A percentile compares a stretch with the other conserved stretches of the same genome.
phyloP scores from a whole-genome alignment of 2,888 invertebrate genomes.

The Platycheirus albimanus region DNA sequence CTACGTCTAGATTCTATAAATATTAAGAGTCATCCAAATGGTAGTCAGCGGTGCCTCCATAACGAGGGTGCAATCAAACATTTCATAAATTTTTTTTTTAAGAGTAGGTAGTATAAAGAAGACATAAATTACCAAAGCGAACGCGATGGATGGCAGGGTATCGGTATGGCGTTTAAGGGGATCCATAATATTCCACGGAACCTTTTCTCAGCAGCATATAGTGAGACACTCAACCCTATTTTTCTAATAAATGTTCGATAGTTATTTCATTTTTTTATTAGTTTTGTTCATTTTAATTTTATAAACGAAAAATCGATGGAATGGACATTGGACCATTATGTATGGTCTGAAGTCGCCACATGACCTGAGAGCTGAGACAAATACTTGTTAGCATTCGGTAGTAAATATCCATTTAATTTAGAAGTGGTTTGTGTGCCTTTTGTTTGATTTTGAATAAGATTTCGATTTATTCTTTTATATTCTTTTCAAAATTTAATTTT shows the following conservation, averaged over 20 bases:
- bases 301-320: conserved; percentile 64
- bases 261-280: conserved; percentile 25
- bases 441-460: conserved; percentile 35
- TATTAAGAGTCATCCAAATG: too few species aligned
- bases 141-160: conserved; percentile 41
- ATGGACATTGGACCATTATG: conserved; percentile 53
- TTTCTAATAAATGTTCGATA: conserved; percentile 53
- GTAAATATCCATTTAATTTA: conserved; percentile 61
- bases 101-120: conserved; percentile 70
- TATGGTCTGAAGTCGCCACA: conserved; percentile 54
- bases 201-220: conserved; percentile 64
- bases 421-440: conserved; percentile 39
- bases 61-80: conserved; percentile 74
- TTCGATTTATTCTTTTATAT: conserved; percentile 39
- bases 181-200: conserved; percentile 17
- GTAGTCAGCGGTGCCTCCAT: conserved; percentile 49
- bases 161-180: conserved; percentile 65
- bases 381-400: conserved; percentile 72
- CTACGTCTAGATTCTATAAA: too few species aligned
- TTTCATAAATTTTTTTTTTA: conserved; percentile 67
- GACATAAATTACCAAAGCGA: conserved; percentile 64
- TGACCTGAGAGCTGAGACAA: conserved; percentile 60
- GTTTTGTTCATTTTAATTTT: conserved; percentile 35
- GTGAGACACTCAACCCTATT: conserved; percentile 41
- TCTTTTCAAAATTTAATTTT: conserved; percentile 15